Conservation (phyloP, 2,113 vertebrate genomes). For the Pituophis catenifer region DNA sequence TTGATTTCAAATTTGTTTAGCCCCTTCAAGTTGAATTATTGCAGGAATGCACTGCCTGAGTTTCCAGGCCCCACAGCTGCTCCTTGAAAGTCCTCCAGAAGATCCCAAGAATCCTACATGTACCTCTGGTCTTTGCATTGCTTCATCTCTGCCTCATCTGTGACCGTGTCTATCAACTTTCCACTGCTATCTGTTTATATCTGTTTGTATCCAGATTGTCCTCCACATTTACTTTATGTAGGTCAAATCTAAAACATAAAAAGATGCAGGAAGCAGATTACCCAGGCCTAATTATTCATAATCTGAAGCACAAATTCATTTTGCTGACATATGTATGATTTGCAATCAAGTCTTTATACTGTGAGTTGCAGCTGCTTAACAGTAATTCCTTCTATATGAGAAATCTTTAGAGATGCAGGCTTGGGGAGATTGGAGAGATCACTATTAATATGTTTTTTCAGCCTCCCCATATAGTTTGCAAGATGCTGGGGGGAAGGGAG, state of each 20-base stretch:
- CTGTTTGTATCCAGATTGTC: neutral
- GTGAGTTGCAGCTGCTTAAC: neutral
- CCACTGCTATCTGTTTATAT: neutral
- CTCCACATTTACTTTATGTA: neutral
- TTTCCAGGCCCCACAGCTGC: neutral
- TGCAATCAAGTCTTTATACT: neutral
- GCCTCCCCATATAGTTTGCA: neutral
- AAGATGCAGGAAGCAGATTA: neutral
- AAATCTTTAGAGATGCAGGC: neutral
- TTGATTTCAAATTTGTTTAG: neutral
- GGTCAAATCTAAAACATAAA: neutral
- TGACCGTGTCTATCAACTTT: neutral
- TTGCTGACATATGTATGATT: neutral
- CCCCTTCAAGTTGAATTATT: neutral
- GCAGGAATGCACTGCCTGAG: neutral
- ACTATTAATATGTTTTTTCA: neutral
- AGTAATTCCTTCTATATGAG: neutral
- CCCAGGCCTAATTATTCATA: neutral
- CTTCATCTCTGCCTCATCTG: neutral
- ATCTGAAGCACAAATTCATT: neutral
- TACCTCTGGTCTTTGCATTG: neutral
- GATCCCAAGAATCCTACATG: neutral
- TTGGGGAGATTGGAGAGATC: neutral
- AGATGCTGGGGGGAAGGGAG: neutral
- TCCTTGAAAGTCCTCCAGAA: neutral